Evolutionary conservation across 1,140 invertebrate genomes (phyloP), one percentile per base, ranked within the genome.

Genomic region (Penaeus vannamei): DNA sequence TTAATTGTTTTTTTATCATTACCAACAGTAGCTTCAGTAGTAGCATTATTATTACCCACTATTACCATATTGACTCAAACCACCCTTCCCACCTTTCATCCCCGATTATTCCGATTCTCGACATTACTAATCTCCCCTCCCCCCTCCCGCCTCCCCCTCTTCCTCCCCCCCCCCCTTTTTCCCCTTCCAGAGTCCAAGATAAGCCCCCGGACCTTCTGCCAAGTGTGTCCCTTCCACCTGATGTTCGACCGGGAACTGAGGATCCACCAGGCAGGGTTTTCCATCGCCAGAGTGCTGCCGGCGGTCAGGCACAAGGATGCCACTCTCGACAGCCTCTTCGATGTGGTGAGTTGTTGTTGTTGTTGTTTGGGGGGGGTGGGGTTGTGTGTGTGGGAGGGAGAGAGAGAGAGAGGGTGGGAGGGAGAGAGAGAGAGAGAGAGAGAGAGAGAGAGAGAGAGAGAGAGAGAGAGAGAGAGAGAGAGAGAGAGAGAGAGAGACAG

Each of bases 211-310:
- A 98, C 97, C 22, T 99, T 99, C 93, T 98, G 97, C 93, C 95
- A 96, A 83, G 96, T 98, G 4, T 99, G 99, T 93, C 98, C 98
- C 22, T 99, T 99, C 93, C 98, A 99, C 93, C 93, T 99, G 90
- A 96, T 98, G 95, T 99, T 99, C 92, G 96, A 98, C 92, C 95
- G 96, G 23, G 94, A 97, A 87, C 94, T 98, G 93, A 95, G 94
- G 91, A 96, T 98, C 91, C 95, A 96, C 60, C 97, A 98, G 94
- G 96, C 96, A 42, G 98, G 98, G 60, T 95, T 96, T 79, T 97
- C 98, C 1, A 96, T 99, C 36, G 95, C 95, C 14, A 95, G 97
- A 84, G 95, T 98, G 17, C 95, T 99, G 91, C 98, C 98, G 0
- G 94, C 94, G 46, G 92, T 96, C 42, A 94, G 93, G 23, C 93